Evolutionary conservation across 2,797 vertebrate genomes (phyloP).

Genomic region (Sylvilagus floridanus): DNA sequence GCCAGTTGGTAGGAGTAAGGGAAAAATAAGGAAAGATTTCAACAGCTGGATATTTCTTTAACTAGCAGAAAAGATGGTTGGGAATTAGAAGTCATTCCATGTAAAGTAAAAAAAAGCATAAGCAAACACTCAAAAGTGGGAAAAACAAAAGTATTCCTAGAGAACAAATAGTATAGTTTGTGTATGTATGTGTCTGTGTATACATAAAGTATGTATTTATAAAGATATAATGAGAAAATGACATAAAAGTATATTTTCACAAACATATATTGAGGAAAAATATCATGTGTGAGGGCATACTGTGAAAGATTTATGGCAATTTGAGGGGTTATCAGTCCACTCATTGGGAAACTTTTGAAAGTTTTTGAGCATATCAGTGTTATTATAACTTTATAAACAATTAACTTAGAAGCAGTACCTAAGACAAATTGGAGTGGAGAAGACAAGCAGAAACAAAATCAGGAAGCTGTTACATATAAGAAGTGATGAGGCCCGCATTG

Average conservation of each 20-base stretch:
- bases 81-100: neutral
- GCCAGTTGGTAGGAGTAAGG: neutral
- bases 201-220: neutral
- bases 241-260: neutral
- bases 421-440: neutral
- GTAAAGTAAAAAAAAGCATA: conserved; percentile 6
- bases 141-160: neutral
- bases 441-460: conserved; percentile 5
- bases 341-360: neutral
- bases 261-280: neutral
- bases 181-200: neutral
- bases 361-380: conserved; percentile 4
- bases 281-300: neutral
- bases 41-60: neutral
- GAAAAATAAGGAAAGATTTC: conserved; percentile 10
- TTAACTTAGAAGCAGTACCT: neutral
- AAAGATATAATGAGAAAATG: neutral
- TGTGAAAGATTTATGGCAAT: neutral
- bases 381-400: neutral
- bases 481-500: neutral
- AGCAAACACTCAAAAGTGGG: neutral
- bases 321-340: neutral
- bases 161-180: neutral
- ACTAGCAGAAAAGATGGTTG: neutral
- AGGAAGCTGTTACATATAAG: neutral